Evolutionary conservation across 2,797 vertebrate species (phyloP).

Genomic region (Perodicticus potto): DNA sequence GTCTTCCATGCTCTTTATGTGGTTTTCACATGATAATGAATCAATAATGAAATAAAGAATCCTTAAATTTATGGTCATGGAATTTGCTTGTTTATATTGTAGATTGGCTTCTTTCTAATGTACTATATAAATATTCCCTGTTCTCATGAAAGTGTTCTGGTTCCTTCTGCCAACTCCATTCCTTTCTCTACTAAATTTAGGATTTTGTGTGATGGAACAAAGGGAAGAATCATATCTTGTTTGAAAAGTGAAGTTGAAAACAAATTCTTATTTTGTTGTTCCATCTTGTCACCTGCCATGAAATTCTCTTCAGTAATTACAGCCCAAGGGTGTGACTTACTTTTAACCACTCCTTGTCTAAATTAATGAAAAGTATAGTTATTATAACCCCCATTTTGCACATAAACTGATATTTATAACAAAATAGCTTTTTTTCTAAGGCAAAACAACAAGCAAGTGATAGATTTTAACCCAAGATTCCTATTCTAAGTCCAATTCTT

Average conservation of each 20-base stretch:
- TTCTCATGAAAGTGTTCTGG: background rate
- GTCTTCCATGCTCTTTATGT: background rate
- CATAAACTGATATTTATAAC: background rate
- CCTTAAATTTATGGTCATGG: background rate
- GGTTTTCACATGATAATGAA: background rate
- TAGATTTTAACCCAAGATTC: background rate
- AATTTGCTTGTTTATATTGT: conserved; percentile 9
- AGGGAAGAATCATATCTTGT: conserved; percentile 10
- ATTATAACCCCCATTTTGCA: background rate
- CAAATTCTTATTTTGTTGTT: conserved; percentile 31
- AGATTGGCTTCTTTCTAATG: background rate
- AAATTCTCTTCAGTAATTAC: background rate
- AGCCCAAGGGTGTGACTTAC: background rate
- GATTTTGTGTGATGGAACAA: background rate
- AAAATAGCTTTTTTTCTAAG: background rate
- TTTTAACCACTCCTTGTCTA: conserved; percentile 35
- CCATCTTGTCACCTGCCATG: conserved; percentile 17
- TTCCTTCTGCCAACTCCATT: background rate
- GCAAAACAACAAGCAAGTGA: background rate
- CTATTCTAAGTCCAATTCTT: background rate
- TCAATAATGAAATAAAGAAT: background rate
- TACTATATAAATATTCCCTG: background rate
- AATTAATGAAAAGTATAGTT: background rate
- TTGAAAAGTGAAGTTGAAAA: conserved; percentile 55
- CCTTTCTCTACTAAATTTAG: background rate